A percentile compares a stretch with the other conserved stretches of the same genome.
Evolutionary conservation across 2,797 vertebrate species (phyloP).

Genomic region (Acomys russatus): DNA sequence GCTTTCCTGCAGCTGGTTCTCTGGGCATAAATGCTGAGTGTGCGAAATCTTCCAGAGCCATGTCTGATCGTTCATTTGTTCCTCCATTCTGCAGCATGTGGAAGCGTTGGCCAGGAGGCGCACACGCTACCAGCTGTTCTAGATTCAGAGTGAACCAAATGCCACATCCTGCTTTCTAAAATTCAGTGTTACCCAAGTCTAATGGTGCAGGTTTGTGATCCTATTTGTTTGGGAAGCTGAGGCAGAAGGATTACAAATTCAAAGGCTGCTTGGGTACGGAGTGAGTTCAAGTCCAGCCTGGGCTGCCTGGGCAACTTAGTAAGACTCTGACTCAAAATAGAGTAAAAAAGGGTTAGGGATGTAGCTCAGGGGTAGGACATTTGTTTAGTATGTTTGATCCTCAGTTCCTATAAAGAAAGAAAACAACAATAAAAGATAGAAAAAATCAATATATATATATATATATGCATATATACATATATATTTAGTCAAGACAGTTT

Average conservation of each 20-base stretch:
- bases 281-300: not conserved
- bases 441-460: not conserved
- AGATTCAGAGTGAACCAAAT: not conserved
- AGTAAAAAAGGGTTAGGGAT: not conserved
- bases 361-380: not conserved
- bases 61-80: not conserved
- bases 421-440: not conserved
- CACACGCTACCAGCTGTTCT: too few relatives aligned
- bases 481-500: not conserved
- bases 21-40: not conserved
- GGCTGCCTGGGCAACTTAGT: too few relatives aligned
- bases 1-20: not conserved
- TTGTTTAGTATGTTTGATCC: too few relatives aligned
- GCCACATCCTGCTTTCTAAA: not conserved
- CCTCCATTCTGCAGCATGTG: not conserved
- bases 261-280: not conserved
- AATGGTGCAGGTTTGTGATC: not conserved
- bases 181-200: not conserved
- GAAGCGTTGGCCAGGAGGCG: not conserved
- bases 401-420: not conserved
- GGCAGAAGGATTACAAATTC: not conserved
- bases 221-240: not conserved
- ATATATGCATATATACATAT: too few relatives aligned
- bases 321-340: not conserved
- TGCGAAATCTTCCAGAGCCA: not conserved